phyloP scores from a whole-genome alignment of 2,113 vertebrate species.

The Pelodiscus sinensis region DNA sequence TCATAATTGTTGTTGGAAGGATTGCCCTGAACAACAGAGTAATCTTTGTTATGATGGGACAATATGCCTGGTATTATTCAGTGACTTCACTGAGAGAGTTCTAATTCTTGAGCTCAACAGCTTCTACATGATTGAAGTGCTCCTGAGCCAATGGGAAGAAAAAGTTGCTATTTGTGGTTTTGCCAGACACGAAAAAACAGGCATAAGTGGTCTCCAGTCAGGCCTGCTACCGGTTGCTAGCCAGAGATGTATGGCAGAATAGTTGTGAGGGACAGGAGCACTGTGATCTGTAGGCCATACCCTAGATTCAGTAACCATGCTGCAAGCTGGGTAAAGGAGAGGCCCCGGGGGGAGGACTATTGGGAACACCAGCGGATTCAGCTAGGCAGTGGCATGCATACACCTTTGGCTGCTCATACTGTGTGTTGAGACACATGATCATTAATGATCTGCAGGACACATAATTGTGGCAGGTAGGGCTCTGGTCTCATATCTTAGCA shows the following conservation, averaged over 20 bases:
- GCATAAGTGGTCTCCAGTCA: background rate
- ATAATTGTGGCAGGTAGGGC: background rate
- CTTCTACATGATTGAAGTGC: background rate
- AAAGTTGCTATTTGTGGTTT: background rate
- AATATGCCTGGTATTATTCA: constrained; percentile 3
- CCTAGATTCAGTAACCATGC: background rate
- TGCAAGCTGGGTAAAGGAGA: background rate
- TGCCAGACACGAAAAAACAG: background rate
- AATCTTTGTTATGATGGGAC: background rate
- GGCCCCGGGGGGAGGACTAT: background rate
- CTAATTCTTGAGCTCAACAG: constrained; percentile 9
- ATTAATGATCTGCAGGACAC: background rate
- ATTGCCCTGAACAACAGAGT: background rate
- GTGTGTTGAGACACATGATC: too few species aligned
- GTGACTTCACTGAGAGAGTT: background rate
- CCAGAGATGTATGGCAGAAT: background rate
- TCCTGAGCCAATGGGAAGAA: background rate
- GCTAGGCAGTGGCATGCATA: background rate
- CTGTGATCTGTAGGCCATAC: background rate
- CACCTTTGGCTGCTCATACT: background rate
- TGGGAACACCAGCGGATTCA: background rate
- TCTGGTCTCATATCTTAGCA: background rate
- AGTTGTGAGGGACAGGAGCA: background rate
- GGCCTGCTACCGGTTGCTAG: background rate
- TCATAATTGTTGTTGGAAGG: constrained; percentile 19